Evolutionary conservation across 2,888 invertebrate species (phyloP).

Genomic region (Oxycera nigricornis): DNA sequence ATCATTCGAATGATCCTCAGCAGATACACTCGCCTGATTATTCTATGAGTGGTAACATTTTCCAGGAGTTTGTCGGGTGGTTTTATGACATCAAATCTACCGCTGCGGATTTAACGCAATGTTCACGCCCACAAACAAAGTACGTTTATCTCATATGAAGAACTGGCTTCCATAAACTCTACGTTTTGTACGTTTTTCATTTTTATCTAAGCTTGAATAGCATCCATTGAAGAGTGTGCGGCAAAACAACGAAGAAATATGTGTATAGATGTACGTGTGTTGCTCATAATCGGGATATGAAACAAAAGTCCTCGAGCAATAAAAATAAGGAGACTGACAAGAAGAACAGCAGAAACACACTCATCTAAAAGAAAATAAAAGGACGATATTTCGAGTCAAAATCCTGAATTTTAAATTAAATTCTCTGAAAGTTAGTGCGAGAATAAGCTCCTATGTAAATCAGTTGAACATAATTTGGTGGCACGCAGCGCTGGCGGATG

Average conservation of each 20-base stretch:
- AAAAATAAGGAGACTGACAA: constrained; percentile 13
- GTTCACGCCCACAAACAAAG: constrained; percentile 5
- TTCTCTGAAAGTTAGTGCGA: neutral
- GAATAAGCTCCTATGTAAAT: constrained; percentile 18
- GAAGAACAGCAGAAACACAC: neutral
- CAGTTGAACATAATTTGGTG: neutral
- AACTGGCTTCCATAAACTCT: constrained; percentile 34
- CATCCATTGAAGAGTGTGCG: too few relatives aligned
- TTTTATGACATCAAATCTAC: too few relatives aligned
- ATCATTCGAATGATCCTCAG: too few relatives aligned
- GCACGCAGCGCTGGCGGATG: too few relatives aligned
- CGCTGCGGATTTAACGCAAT: constrained; percentile 34
- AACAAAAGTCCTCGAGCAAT: constrained; percentile 29
- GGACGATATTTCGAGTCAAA: neutral
- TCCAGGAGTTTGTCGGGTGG: too few relatives aligned
- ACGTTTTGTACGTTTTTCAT: too few relatives aligned
- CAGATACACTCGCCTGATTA: too few relatives aligned
- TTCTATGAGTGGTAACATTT: too few relatives aligned
- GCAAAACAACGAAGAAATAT: constrained; percentile 12
- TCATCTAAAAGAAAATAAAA: neutral
- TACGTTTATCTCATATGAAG: constrained; percentile 31
- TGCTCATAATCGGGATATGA: constrained; percentile 33
- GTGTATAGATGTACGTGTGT: too few relatives aligned
- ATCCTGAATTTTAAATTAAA: constrained; percentile 34
- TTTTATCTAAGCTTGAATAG: too few relatives aligned